Conservation (phyloP, 2,113 vertebrate species). For the Vimba vimba region DNA sequence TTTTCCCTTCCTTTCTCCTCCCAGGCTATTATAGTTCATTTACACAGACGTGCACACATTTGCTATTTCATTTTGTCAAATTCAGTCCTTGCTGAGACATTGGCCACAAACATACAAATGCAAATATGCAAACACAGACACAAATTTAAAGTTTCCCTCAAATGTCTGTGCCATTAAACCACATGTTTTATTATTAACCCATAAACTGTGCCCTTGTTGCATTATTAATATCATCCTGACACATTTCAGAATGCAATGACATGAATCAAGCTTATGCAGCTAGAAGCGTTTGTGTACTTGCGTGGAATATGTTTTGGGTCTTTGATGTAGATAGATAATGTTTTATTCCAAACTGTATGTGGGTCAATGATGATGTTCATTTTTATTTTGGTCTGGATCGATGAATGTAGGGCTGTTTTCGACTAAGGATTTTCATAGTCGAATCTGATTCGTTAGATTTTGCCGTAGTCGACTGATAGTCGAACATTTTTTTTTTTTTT, state of each 20-base stretch:
- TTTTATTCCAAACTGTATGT: slow-evolving; percentile 19
- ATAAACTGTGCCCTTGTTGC: background rate
- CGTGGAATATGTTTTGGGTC: background rate
- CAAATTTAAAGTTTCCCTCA: background rate
- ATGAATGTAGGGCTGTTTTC: no score
- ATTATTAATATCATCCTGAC: background rate
- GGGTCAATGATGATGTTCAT: background rate
- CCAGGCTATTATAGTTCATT: slow-evolving; percentile 56
- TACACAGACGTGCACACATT: slow-evolving; percentile 39
- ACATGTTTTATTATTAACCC: background rate
- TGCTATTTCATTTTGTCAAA: background rate
- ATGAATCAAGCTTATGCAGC: background rate
- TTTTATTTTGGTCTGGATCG: background rate
- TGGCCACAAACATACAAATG: background rate
- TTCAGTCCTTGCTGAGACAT: background rate
- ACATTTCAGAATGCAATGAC: background rate
- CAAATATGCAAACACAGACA: background rate
- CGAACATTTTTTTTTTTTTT: no score
- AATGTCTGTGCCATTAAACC: background rate
- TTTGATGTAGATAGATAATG: slow-evolving; percentile 6
- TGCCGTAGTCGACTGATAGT: no score
- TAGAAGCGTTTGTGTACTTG: background rate
- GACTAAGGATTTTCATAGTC: no score
- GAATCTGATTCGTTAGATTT: no score
- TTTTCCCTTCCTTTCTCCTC: background rate